Conservation (phyloP, 1,140 invertebrate species). For the Drosophila bifasciata region DNA sequence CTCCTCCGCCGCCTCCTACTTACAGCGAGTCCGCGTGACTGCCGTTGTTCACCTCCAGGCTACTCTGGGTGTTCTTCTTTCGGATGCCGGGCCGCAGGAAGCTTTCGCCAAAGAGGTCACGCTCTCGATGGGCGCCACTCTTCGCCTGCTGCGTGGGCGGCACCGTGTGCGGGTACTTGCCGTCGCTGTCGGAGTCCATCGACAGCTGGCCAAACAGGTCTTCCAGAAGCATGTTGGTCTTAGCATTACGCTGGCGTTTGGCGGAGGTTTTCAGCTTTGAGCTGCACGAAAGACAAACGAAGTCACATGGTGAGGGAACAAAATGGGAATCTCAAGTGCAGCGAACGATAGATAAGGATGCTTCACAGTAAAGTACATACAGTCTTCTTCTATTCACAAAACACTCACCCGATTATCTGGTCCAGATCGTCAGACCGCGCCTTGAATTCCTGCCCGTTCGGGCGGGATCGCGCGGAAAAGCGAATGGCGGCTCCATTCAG, state of each 20-base stretch:
- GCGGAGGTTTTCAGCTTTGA: slow-evolving; percentile 82
- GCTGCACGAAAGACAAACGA: slow-evolving; percentile 40
- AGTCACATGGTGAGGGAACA: slow-evolving; percentile 20
- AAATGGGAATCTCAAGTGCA: slow-evolving; percentile 13
- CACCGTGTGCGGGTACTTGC: slow-evolving; percentile 82
- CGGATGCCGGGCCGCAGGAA: slow-evolving; percentile 45
- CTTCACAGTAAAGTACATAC: slow-evolving; percentile 8
- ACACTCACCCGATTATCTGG: slow-evolving; percentile 86
- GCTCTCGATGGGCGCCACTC: slow-evolving; percentile 46
- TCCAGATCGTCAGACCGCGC: slow-evolving; percentile 86
- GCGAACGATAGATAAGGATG: slow-evolving; percentile 1
- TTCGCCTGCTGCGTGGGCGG: slow-evolving; percentile 72
- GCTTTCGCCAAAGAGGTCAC: slow-evolving; percentile 65
- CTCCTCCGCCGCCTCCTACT: slow-evolving; percentile 47
- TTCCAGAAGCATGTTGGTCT: slow-evolving; percentile 76
- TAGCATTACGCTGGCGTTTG: slow-evolving; percentile 72
- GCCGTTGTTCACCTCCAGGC: slow-evolving; percentile 75
- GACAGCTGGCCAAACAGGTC: slow-evolving; percentile 82
- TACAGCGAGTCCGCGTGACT: slow-evolving; percentile 80
- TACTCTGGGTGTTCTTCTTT: slow-evolving; percentile 56
- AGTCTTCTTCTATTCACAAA: background rate
- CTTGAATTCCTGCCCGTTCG: slow-evolving; percentile 14
- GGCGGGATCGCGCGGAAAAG: slow-evolving; percentile 56
- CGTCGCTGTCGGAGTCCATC: slow-evolving; percentile 77
- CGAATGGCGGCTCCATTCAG: slow-evolving; percentile 45